These are phyloP conservation scores for Metellina segmentata DNA, from an alignment of 2,888 invertebrate genomes.

Conservation along the genomic window DNA sequence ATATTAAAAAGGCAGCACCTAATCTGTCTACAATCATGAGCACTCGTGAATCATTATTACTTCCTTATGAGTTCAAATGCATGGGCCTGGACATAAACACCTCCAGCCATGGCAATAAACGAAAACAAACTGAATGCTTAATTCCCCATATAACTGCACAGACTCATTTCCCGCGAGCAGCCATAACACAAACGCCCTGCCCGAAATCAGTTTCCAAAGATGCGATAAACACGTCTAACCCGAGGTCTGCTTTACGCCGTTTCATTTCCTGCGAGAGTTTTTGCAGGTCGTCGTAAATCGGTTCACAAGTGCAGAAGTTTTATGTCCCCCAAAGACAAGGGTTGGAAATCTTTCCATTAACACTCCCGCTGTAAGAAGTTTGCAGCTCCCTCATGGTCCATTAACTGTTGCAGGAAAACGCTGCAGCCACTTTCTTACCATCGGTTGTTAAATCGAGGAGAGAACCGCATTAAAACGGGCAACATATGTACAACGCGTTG, in stretches of 20 bases:
- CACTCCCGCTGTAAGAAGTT: background rate
- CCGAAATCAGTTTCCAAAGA: background rate
- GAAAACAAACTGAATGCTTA: too few relatives aligned
- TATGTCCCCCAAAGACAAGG: slow-evolving; percentile 25
- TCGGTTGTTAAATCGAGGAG: slow-evolving; percentile 18
- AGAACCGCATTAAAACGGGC: background rate
- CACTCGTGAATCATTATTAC: too few relatives aligned
- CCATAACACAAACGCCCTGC: background rate
- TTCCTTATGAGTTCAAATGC: too few relatives aligned
- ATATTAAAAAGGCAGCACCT: too few relatives aligned
- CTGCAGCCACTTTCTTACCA: background rate
- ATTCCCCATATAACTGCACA: too few relatives aligned
- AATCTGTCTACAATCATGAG: too few relatives aligned
- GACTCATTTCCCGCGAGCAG: too few relatives aligned
- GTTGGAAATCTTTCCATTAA: slow-evolving; percentile 43
- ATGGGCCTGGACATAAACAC: too few relatives aligned
- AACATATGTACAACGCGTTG: background rate
- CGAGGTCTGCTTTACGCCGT: slow-evolving; percentile 7
- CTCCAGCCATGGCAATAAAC: too few relatives aligned
- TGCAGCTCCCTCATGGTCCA: slow-evolving; percentile 12
- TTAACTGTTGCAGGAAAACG: background rate
- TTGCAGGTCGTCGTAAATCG: slow-evolving; percentile 4
- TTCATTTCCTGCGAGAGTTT: slow-evolving; percentile 1
- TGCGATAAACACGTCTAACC: background rate
- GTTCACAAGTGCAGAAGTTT: slow-evolving; percentile 5